phyloP scores from a whole-genome alignment of 2,113 vertebrate genomes.

The human (Homo sapiens) region GRCh38 chr4:102247001-102247500 shows the following conservation, averaged over 20 bases:
- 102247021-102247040: background rate
- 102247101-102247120: background rate
- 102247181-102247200: background rate
- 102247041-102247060: background rate
- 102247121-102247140: background rate
- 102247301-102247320: background rate
- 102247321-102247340: background rate
- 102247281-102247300: background rate
- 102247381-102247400: background rate
- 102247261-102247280: background rate
- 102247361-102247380: background rate
- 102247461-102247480: background rate
- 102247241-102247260: background rate
- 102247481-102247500: background rate
- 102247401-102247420: background rate
- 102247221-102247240: background rate
- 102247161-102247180: slow-evolving; percentile 22
- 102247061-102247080: background rate
- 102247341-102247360: background rate
- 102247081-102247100: background rate
- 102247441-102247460: background rate
- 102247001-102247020: background rate
- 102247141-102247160: background rate
- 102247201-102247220: slow-evolving; percentile 15
- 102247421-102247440: background rate